These are phyloP conservation scores for Eudemis profundana DNA, from an alignment of 2,888 invertebrate genomes.

Conservation along the genomic window DNA sequence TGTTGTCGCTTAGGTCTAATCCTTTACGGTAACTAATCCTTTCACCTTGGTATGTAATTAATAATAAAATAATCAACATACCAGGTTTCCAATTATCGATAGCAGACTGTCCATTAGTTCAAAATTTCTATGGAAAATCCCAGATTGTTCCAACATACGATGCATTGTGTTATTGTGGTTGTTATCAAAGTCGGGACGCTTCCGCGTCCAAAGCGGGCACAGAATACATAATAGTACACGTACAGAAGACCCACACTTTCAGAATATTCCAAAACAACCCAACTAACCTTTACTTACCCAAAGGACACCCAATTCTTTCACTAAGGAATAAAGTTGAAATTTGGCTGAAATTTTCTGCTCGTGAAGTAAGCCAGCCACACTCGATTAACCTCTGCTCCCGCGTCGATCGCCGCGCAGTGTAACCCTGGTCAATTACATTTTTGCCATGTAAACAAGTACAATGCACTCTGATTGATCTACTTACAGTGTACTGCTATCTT, in stretches of 20 bases:
- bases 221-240: conserved; percentile 39
- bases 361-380: conserved; percentile 56
- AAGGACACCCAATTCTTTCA: neutral
- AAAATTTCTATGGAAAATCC: conserved; percentile 23
- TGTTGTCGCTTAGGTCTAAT: neutral
- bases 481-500: conserved; percentile 7
- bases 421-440: conserved; percentile 50
- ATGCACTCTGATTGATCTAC: conserved; percentile 66
- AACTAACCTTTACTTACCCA: neutral
- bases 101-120: conserved; percentile 9
- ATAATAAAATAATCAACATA: conserved; percentile 6
- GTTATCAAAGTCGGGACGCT: conserved; percentile 54
- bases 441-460: conserved; percentile 61
- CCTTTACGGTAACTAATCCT: too few relatives aligned
- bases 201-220: conserved; percentile 55
- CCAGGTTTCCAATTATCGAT: conserved; percentile 21
- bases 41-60: neutral
- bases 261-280: neutral
- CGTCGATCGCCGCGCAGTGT: conserved; percentile 43
- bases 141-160: conserved; percentile 32
- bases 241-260: conserved; percentile 31
- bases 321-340: neutral
- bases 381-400: conserved; percentile 76
- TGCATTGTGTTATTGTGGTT: conserved; percentile 66
- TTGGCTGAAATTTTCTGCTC: neutral